phyloP scores from a whole-genome alignment of 2,113 vertebrate genomes.

The Gopherus evgoodei region DNA sequence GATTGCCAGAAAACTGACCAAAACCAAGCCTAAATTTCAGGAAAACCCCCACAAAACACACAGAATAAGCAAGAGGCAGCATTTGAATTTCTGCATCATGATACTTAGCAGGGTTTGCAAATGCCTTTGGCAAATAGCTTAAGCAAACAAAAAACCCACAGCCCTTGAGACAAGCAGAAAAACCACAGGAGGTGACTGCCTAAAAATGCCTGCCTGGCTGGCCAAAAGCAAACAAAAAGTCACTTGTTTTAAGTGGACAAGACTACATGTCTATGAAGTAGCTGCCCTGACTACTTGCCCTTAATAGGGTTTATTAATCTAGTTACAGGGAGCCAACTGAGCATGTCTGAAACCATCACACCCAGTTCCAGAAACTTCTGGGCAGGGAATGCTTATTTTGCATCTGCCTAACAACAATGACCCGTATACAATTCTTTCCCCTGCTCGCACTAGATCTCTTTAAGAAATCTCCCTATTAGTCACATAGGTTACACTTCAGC shows the following conservation, averaged over 20 bases:
- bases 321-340: not conserved
- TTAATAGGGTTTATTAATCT: not conserved
- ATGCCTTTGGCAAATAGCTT: not conserved
- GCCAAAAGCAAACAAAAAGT: not conserved
- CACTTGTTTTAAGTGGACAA: not conserved
- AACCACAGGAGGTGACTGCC: not conserved
- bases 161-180: not conserved
- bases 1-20: not conserved
- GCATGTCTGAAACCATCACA: not conserved
- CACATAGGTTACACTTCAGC: not conserved
- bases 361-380: not conserved
- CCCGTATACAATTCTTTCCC: not conserved
- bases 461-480: not conserved
- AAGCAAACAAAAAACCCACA: not conserved
- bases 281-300: not conserved
- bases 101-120: not conserved
- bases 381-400: not conserved
- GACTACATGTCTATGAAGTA: not conserved
- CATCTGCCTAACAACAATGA: not conserved
- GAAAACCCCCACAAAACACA: not conserved
- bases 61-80: not conserved
- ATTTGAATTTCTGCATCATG: not conserved
- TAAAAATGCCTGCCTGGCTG: not conserved
- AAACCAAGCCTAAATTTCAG: not conserved
- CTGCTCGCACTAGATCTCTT: not conserved